Evolutionary conservation across 35 echinoderm and acorn worm genomes (phyloP), one percentile per base, ranked within the genome.

Genomic region (Anneissia japonica): DNA sequence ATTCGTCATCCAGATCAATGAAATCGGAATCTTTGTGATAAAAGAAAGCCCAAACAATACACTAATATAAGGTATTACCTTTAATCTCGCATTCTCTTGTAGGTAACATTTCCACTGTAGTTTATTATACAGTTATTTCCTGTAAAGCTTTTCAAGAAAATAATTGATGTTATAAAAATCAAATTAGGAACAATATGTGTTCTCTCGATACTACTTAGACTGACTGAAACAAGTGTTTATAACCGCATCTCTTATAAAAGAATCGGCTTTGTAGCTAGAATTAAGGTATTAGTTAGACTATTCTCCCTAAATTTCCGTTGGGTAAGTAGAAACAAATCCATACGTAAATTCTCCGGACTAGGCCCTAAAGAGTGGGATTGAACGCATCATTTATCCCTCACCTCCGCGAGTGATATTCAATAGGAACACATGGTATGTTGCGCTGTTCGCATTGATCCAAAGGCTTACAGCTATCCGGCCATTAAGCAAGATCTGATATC

Each of bases 111-210:
- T 64, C 51, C 51, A 64, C 6, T 64, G 51, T 64, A 64, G n/a
- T 64, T 64, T 64, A 64, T 64, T 64, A 64, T 64, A 7, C 16
- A 16, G 40, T 7, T 4, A 45, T 45, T 64, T 64, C 51, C 51
- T 64, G 51, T 64, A 64, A 19, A 19, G 51, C 51, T 64, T 64
- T 64, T 19, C 51, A 64, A 23, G 26, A 64, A 64, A 19, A 64
- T 64, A 64, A 64, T 64, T 64, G 51, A 64, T 64, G 51, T 64
- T 64, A 64, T 64, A 64, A 64, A 64, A 64, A 64, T 64, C 51
- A 64, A 64, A 64, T 64, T 64, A 64, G 51, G 51, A 64, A 64
- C 51, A 64, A 64, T 64, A 64, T 64, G 51, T 23, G 5, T 23
- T 64, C 51, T 64, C 51, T 16, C 51, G 51, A 64, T 64, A 23